These are phyloP conservation scores for Chironomus riparius DNA, from an alignment of 2,888 invertebrate genomes.

Conservation along the genomic window DNA sequence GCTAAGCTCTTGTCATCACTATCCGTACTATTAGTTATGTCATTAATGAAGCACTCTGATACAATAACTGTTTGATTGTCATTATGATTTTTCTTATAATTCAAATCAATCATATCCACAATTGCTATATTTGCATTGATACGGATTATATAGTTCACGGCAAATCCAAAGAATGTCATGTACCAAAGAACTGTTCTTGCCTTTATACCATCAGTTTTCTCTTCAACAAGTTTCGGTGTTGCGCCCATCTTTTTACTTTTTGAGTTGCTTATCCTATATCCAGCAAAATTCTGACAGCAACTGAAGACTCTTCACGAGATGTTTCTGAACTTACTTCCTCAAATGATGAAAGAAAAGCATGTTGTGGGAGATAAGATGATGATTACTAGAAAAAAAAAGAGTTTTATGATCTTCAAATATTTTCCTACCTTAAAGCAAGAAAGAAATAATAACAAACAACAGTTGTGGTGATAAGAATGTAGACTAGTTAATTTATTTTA, in stretches of 20 bases:
- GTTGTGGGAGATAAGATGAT: no score
- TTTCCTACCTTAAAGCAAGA: no score
- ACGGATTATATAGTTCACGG: conserved; percentile 58
- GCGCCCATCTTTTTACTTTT: neutral
- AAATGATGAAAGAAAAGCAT: no score
- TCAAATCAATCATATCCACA: conserved; percentile 50
- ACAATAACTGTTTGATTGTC: neutral
- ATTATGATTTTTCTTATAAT: neutral
- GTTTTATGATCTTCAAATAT: no score
- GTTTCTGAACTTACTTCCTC: no score
- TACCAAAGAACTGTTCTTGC: conserved; percentile 50
- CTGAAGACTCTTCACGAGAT: no score
- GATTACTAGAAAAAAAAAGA: no score
- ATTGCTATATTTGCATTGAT: conserved; percentile 59
- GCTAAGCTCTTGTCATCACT: neutral
- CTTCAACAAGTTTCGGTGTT: neutral
- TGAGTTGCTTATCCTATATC: no score
- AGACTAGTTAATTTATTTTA: no score
- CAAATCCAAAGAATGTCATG: conserved; percentile 55
- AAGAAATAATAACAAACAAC: no score
- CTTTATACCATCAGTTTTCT: neutral
- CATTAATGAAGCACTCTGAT: neutral
- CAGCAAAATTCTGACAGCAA: no score
- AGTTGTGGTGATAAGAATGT: no score
- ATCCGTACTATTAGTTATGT: neutral